Evolutionary conservation across 2,888 invertebrate genomes (phyloP), one percentile per base, ranked within the genome.

Genomic region (Sarcophaga rosellei): DNA sequence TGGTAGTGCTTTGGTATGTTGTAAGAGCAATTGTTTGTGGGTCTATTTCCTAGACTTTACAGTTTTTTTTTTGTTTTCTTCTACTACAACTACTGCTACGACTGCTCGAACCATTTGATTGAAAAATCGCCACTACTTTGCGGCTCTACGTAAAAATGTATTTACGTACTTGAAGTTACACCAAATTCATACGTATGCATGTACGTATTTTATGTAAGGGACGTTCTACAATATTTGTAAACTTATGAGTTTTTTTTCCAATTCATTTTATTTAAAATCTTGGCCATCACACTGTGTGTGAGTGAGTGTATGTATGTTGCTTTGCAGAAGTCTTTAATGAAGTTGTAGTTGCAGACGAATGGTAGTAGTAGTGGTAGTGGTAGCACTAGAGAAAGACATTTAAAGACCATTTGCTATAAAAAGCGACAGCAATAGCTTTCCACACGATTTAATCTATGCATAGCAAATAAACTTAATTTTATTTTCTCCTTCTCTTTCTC

Each of bases 361-460:
- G 47, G 1, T 21, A 6, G 63, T 21, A 1, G 20, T 21, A 6
- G 63, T 21, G 1, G 20, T 21, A 45, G 23, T 17, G 47, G 45
- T 25, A 68, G 21, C 44, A 45, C 11, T 47, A 20, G 20, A 65
- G 20, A 15, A 57, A 47, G 63, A 25, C 15, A 63, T 63, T 44
- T 61, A 73, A 61, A 59, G 70, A 47, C 66, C 25, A 35, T 35
- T 63, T 66, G 62, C 45, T 73, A 57, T 57, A 80, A 80, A 80
- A 68, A 75, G 44, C 73, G 75, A 75, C 80, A 80, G 79, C 62
- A 70, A 74, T 82, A 90, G 91, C 91, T 91, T 91, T 91, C 91
- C 91, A 90, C 91, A 90, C 91, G 91, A 91, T 91, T 91, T 90
- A 91, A 91, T 91, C 90, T 90, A 90, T 90, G 90, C 90, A 91